Evolutionary conservation across 2,113 vertebrate species (phyloP), one percentile per base, ranked within the genome.

Genomic region (Martes martes): DNA sequence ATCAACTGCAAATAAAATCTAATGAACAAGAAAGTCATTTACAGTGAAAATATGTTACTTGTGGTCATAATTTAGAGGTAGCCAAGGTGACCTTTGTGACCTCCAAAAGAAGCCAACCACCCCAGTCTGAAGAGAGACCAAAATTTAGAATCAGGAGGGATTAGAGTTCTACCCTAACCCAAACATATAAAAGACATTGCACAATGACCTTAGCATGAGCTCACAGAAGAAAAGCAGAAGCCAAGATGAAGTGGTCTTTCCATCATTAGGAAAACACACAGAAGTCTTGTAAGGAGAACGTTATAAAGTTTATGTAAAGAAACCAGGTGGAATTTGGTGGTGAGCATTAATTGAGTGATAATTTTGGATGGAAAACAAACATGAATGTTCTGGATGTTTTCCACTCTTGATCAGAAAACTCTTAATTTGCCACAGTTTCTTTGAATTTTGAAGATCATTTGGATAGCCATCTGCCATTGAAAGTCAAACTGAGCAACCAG

Each of bases 21-120:
- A 52, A 87, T 95, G 45, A 86, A 80, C n/a, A 96, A 83, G 23
- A 96, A 96, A 94, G 39, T 94, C 19, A 23, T 94, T 97, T 98
- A 52, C 42, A 78, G n/a, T 94, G 57, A 97, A 96, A 92, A 69
- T 95, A 45, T 79, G 26, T 89, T 83, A 19, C 42, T 95, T 96
- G 80, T 79, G 26, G 83, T 90, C 21, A 50, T 94, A 98, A 71
- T 91, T 74, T 92, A 36, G 73, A 85, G 24, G 42, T 71, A 26
- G 33, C 5, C 96, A 57, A 76, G 31, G 21, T 78, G 63, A 57
- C 24, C 1, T 94, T 39, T 95, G 31, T 85, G 83, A 95, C 94
- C 80, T 82, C 15, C 42, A 63, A 91, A 69, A n/a, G 47, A 97
- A 97, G 36, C 2, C 87, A 96, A 5, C 26, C 63, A 79, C 33